These are phyloP conservation scores for Cataglyphis rosenhaueri DNA, from an alignment of 2,888 invertebrate species.

Conservation along the genomic window DNA sequence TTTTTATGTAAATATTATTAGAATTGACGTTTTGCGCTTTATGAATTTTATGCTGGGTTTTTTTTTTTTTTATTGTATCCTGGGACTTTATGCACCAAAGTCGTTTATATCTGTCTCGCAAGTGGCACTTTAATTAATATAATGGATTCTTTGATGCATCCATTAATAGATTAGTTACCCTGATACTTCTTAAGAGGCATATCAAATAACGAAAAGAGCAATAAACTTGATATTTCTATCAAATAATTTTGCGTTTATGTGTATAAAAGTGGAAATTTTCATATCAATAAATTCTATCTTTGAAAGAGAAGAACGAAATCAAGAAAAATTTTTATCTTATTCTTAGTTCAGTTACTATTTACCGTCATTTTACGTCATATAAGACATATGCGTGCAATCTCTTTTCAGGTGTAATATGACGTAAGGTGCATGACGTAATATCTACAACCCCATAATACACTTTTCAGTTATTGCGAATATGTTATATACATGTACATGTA, in stretches of 20 bases:
- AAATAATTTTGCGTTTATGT: constrained; percentile 12
- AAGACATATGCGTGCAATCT: constrained; percentile 17
- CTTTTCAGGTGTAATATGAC: constrained; percentile 34
- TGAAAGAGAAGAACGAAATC: background rate
- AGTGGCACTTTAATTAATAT: constrained; percentile 40
- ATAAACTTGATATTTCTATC: background rate
- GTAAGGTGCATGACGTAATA: constrained; percentile 40
- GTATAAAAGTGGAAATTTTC: background rate
- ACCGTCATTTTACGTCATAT: background rate
- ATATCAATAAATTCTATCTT: background rate
- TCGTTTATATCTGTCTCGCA: constrained; percentile 15
- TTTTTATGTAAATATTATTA: background rate
- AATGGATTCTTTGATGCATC: constrained; percentile 51
- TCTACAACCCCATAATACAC: constrained; percentile 34
- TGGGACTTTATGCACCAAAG: constrained; percentile 19
- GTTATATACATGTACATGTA: background rate
- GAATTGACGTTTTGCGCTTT: background rate
- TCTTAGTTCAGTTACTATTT: constrained; percentile 18
- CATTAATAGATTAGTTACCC: constrained; percentile 56
- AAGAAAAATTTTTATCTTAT: background rate
- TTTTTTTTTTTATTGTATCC: constrained; percentile 1
- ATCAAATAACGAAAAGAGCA: constrained; percentile 20
- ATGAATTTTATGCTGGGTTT: background rate
- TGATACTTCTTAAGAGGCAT: constrained; percentile 16
- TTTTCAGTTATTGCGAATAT: constrained; percentile 50